A percentile compares a stretch with the other conserved stretches of the same genome.
Conservation (phyloP, 2,113 vertebrate genomes). For the Antechinus flavipes region DNA sequence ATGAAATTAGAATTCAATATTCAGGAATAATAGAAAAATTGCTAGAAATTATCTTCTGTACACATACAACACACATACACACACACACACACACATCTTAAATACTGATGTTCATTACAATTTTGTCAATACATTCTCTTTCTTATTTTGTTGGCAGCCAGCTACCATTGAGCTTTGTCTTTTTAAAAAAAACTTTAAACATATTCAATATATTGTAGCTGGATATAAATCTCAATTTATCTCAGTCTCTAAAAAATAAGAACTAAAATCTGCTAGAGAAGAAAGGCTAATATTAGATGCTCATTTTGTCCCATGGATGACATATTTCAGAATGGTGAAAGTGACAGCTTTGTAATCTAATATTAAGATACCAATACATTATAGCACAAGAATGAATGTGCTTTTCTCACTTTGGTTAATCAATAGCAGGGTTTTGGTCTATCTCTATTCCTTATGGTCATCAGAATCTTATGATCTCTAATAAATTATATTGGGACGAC, state of each 20-base stretch:
- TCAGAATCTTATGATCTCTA: background rate
- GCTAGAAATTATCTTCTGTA: background rate
- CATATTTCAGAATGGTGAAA: conserved; percentile 21
- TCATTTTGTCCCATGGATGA: conserved; percentile 23
- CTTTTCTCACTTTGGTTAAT: background rate
- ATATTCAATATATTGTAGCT: background rate
- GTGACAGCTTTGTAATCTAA: background rate
- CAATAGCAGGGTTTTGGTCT: background rate
- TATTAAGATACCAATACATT: background rate
- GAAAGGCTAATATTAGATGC: background rate
- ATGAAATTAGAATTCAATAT: conserved; percentile 1
- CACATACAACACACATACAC: background rate
- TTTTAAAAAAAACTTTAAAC: background rate
- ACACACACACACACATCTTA: background rate
- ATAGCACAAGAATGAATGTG: background rate
- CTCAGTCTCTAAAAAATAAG: conserved; percentile 18
- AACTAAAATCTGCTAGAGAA: conserved; percentile 28
- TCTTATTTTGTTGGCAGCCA: conserved; percentile 36
- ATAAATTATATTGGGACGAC: background rate
- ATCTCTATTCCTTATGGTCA: background rate
- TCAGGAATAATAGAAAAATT: conserved; percentile 24
- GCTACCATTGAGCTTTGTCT: conserved; percentile 37
- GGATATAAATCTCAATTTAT: conserved; percentile 53
- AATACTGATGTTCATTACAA: background rate
- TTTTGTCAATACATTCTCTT: conserved; percentile 28